Percentiles rank a stretch among this genome's conserved stretches.
These are phyloP conservation scores for Rhodeus uyekii DNA, from an alignment of 2,797 vertebrate genomes.

Conservation along the genomic window DNA sequence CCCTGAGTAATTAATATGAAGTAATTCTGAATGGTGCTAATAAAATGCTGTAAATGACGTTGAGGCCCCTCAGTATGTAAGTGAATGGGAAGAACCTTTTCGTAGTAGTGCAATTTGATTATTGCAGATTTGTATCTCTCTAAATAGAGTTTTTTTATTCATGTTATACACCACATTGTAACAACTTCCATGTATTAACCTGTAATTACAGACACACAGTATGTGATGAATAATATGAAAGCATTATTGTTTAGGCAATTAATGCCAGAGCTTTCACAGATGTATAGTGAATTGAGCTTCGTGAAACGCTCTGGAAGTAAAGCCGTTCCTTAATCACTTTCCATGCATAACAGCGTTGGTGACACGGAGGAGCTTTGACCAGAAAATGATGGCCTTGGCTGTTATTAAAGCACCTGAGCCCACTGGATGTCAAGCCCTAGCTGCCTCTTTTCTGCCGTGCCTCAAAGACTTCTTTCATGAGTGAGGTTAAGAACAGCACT, in stretches of 20 bases:
- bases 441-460: conserved; percentile 52
- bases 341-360: background rate
- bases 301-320: background rate
- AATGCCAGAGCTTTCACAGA: background rate
- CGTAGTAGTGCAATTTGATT: conserved; percentile 9
- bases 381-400: conserved; percentile 45
- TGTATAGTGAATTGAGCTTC: background rate
- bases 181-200: background rate
- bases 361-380: background rate
- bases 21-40: conserved; percentile 22
- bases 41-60: conserved; percentile 32
- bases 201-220: background rate
- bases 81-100: conserved; percentile 11
- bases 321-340: conserved; percentile 15
- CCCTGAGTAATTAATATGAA: conserved; percentile 36
- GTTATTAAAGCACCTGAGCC: conserved; percentile 56
- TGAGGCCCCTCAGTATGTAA: background rate
- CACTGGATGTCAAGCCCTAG: conserved; percentile 47
- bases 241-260: conserved; percentile 8
- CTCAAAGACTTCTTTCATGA: conserved; percentile 60
- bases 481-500: conserved; percentile 72
- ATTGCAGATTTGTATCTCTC: background rate
- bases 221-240: conserved; percentile 11
- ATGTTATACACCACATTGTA: background rate
- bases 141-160: background rate